Evolutionary conservation across 2,113 vertebrate species (phyloP), one percentile per base, ranked within the genome.

Genomic region (Paratilapia polleni): DNA sequence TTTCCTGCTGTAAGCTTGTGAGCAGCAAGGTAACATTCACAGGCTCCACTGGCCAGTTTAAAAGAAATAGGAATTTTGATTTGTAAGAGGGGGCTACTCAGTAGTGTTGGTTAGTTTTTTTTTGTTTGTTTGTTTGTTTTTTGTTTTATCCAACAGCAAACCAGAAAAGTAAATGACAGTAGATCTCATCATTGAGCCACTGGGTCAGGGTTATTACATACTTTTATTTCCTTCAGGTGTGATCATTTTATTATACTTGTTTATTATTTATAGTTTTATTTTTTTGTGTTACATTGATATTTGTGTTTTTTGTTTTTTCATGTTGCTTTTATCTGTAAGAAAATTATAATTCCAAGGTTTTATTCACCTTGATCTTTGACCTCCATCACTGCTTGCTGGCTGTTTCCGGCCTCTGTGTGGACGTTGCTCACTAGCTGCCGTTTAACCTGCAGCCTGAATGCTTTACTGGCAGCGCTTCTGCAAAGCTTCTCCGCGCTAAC

Each of bases 381-480:
- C 61, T 82, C 74, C 81, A 70, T 73, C 58, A 15, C 61, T 85
- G 68, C 90, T 91, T 90, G 77, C 87, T 86, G 83, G 66, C 79
- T 66, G 66, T 68, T 49, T 75, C 34, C 14, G 13, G 64, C 77
- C 49, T 82, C 63, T 85, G 60, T 82, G 79, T 70, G 56, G 63
- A 62, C 20, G 75, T 41, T 62, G 58, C 66, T 83, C 41, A 15
- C 60, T n/a, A 22, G 38, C 54, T 1, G 0, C 58, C 60, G 8
- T 73, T 54, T 73, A 73, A 8, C 24, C 82, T 75, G 73, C 60
- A 22, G 52, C 80, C 61, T 83, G 36, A 77, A 24, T 47, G 82
- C 63, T 76, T 86, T 31, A 38, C 58, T 66, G 62, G 12, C 62
- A 5, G 64, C 8, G 57, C 78, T 82, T 87, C 70, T 82, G 68